A percentile compares a stretch with the other conserved stretches of the same genome.
Evolutionary conservation across 2,113 vertebrate genomes (phyloP).

Genomic region (Alaudala cheleensis): DNA sequence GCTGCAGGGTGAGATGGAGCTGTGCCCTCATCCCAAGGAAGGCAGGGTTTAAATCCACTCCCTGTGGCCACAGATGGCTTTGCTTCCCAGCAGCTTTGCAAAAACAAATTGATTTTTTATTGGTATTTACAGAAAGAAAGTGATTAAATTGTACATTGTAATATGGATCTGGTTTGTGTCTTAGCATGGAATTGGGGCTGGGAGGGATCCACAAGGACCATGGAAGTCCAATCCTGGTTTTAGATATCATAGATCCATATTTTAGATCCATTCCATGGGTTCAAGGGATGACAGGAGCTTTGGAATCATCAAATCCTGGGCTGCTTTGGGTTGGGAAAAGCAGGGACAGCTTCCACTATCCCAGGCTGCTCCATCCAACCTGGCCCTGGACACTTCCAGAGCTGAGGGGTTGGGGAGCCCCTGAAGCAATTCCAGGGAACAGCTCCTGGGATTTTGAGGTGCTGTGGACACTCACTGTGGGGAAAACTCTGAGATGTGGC

Average conservation of each 20-base stretch:
- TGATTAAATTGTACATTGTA: fast-evolving
- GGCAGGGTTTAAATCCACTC: fast-evolving
- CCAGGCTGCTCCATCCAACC: background rate
- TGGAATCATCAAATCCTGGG: background rate
- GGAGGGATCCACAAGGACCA: background rate
- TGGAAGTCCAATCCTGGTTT: background rate
- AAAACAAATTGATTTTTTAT: background rate
- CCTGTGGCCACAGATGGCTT: fast-evolving
- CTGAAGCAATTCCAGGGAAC: background rate
- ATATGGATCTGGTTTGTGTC: fast-evolving
- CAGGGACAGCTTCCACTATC: background rate
- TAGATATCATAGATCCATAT: background rate
- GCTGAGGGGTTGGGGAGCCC: background rate
- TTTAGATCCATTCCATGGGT: fast-evolving
- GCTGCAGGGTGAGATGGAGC: background rate
- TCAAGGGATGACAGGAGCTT: fast-evolving
- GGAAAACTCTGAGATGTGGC: fast-evolving
- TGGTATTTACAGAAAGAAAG: fast-evolving
- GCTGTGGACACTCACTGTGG: fast-evolving
- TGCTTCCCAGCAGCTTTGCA: background rate
- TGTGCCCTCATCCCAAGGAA: background rate
- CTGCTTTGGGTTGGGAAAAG: background rate
- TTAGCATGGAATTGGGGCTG: background rate
- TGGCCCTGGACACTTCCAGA: background rate
- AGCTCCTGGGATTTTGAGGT: background rate